Base-by-base conservation (phyloP, 2,888 invertebrate genomes). In the Tetanocera ferruginea region DNA sequence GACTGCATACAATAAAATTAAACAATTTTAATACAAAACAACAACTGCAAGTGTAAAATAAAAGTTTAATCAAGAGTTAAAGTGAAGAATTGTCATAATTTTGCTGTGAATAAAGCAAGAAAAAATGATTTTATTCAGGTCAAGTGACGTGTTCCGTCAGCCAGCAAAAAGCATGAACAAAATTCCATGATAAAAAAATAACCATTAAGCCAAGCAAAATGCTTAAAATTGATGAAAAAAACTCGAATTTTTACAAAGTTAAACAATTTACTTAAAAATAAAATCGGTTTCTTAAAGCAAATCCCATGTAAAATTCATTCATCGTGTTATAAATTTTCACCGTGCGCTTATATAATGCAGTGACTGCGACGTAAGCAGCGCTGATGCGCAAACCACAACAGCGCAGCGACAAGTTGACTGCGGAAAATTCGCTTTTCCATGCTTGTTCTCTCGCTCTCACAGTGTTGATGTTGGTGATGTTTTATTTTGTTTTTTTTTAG, bases 101-200 rank as follows among this genome's bases (percentile, higher is more conserved):
- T 57, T 60, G 34, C 52, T n/a, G 28, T 57, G 14, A 57, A 31
- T 25, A 17, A 23, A 64, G 9, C n/a, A 28, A 62, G 11, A 49
- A 43, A 74, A 74, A 71, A 8, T 25, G 43, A 67, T 79, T 11
- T 43, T 43, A 80, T 78, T 74, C 78, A 82, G 82, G 82, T 82
- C 82, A 82, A 80, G 69, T 82, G 81, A 80, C 80, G 81, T 81
- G 77, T 77, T 76, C 66, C 66, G 62, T 55, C 23, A 71, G n/a
- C n/a, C 8, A 57, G 57, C 37, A 67, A 67, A 66, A 49, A 66
- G 31, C 17, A 14, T 60, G 5, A 64, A 37, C 43, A 1, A 37
- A 37, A 1, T 43, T 43, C 11, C 11, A 43, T 11, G 43, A 4
- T 43, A 11, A 4, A 43, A 11, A 1, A 43, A 43, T 43, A 43